Base-by-base conservation (phyloP, 2,113 vertebrate species). In the Alligator mississippiensis region DNA sequence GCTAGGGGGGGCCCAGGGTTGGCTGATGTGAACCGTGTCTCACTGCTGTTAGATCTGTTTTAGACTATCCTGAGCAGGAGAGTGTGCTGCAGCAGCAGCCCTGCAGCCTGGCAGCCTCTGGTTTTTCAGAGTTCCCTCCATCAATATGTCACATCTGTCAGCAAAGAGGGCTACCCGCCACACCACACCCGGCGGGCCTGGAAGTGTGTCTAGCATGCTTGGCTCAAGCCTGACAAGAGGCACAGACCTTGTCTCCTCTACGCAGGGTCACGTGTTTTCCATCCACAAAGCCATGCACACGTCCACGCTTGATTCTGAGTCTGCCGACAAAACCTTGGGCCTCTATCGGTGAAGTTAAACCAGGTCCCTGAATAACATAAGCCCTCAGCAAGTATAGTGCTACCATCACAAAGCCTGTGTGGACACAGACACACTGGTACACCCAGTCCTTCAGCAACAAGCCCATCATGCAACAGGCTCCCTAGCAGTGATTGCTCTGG, bases 11-110 rank as follows among this genome's bases (percentile, higher is more conserved):
- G 47, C 47, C 47, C 47, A 47, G 47, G 47, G 70, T 1, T 66
- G 90, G 10, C 4, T 60, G 16, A 0, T 3, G 1, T 19, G 19
- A 13, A 18, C 0, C 64, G 27, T 0, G 12, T 15, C 0, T 0
- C 1, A 38, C 5, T 4, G 74, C 4, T 84, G 15, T 4, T 11
- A 61, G 11, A n/a, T n/a, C 14, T 21, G 19, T 77, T 61, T 61
- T 25, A 21, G 81, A n/a, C 34, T 4, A 18, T 64, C 77, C 80
- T 1, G 2, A 3, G 78, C 59, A 47, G 61, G 5, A 75, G 18
- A 30, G 11, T 58, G 21, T 0, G 0, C 27, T 15, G 24, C 28
- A 30, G 63, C 2, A 75, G 74, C 55, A 14, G 30, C 6, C 9
- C 5, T 1, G 47, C 47, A 47, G 47, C 47, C 9, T 9, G 13